Evolutionary conservation across 2,797 vertebrate species (phyloP).

Genomic region (Chanos chanos): DNA sequence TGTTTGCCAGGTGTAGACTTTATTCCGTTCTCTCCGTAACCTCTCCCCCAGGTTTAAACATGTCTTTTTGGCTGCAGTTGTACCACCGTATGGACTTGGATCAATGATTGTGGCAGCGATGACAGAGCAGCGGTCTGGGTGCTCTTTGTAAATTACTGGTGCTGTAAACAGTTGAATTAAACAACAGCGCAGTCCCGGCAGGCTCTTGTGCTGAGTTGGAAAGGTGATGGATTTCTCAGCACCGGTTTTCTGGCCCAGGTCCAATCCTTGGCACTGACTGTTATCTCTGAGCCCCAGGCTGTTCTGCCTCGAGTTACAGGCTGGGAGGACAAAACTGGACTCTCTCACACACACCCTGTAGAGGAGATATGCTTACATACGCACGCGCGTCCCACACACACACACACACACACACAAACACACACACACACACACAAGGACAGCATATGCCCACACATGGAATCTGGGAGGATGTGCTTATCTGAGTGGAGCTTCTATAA

Average conservation of each 20-base stretch:
- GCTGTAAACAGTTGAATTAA: slow-evolving; percentile 33
- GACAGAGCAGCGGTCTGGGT: slow-evolving; percentile 11
- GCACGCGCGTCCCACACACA: slow-evolving; percentile 14
- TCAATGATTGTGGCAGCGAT: slow-evolving; percentile 8
- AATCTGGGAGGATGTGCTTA: slow-evolving; percentile 37
- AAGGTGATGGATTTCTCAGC: slow-evolving; percentile 65
- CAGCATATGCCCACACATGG: slow-evolving; percentile 52
- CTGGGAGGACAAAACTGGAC: slow-evolving; percentile 55
- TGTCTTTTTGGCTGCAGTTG: neutral
- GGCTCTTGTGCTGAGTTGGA: slow-evolving; percentile 42
- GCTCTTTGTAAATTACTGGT: slow-evolving; percentile 18
- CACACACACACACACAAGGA: neutral
- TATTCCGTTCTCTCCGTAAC: too few species aligned
- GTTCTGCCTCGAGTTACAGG: slow-evolving; percentile 58
- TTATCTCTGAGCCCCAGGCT: slow-evolving; percentile 67
- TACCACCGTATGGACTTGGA: slow-evolving; percentile 18
- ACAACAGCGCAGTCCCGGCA: slow-evolving; percentile 32
- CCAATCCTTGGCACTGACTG: slow-evolving; percentile 54
- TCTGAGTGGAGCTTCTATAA: slow-evolving; percentile 38
- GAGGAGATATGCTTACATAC: slow-evolving; percentile 47
- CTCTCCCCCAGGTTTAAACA: neutral
- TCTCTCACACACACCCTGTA: slow-evolving; percentile 45
- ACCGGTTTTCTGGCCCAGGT: slow-evolving; percentile 52
- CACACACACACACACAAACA: slow-evolving; percentile 18
- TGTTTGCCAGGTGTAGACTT: too few species aligned